These are phyloP conservation scores for Aplochiton taeniatus DNA, from an alignment of 2,797 vertebrate genomes.

Conservation along the genomic window DNA sequence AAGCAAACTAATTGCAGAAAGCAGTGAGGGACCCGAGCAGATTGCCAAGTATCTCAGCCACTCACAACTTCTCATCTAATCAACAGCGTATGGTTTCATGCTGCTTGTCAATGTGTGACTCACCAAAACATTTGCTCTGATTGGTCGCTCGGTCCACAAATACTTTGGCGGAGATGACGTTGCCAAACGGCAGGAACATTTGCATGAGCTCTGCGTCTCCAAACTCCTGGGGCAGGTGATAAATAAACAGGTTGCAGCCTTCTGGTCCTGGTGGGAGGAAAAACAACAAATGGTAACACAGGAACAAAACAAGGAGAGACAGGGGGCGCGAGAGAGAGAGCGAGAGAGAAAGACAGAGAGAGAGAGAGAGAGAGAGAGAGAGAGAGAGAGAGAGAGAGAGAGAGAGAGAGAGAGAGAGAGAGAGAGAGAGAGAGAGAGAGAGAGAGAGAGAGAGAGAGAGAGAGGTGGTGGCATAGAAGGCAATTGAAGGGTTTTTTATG, in stretches of 20 bases:
- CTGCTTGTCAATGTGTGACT: conserved; percentile 64
- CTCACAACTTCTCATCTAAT: conserved; percentile 16
- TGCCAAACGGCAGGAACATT: conserved; percentile 99
- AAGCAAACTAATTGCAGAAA: conserved; percentile 51
- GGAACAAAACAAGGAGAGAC: conserved; percentile 41
- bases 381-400: conserved; percentile 5
- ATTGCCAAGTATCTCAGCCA: conserved; percentile 43
- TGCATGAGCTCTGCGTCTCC: conserved; percentile 99
- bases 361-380: conserved; percentile 17
- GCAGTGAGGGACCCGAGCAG: conserved; percentile 40
- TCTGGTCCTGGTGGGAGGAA: conserved; percentile 76
- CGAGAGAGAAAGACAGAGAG: conserved; percentile 9
- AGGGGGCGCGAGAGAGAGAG: conserved; percentile 39
- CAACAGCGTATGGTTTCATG: background rate
- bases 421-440: conserved; percentile 9
- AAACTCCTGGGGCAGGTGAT: conserved; percentile 99
- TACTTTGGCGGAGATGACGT: conserved; percentile 99
- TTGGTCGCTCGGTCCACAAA: conserved; percentile 99
- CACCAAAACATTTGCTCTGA: conserved; percentile 99
- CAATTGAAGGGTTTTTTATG: conserved; percentile 33
- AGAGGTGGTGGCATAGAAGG: conserved; percentile 38
- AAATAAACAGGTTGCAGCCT: conserved; percentile 98
- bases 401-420: conserved; percentile 26
- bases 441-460: conserved; percentile 22
- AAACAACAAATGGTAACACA: conserved; percentile 14